Conservation (phyloP, 2,888 invertebrate genomes). For the Cryptocheilus praepositus region DNA sequence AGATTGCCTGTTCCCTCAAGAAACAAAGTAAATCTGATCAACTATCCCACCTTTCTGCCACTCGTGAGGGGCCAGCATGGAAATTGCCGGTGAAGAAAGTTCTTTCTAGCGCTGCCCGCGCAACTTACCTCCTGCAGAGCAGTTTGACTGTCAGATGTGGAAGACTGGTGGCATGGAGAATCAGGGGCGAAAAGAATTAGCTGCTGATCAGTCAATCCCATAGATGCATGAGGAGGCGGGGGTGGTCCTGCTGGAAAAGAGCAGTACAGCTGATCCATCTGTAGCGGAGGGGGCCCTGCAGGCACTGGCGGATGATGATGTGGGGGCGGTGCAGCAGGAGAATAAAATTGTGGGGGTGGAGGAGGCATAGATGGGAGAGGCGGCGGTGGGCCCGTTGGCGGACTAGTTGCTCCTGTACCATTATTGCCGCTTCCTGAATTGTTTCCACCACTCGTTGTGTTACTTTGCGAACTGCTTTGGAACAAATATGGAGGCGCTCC, state of each 20-base stretch:
- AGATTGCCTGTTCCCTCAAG: no score
- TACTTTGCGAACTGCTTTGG: constrained; percentile 71
- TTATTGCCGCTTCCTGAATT: constrained; percentile 57
- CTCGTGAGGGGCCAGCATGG: no score
- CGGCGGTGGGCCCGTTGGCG: constrained; percentile 58
- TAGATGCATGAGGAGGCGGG: constrained; percentile 61
- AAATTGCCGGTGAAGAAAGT: no score
- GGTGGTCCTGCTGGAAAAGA: constrained; percentile 64
- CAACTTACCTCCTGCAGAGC: constrained; percentile 67
- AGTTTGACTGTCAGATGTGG: constrained; percentile 62
- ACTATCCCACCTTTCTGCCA: no score
- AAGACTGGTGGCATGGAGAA: constrained; percentile 59
- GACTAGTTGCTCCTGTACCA: constrained; percentile 63
- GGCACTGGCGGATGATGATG: constrained; percentile 66
- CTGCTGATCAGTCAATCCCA: constrained; percentile 69
- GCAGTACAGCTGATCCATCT: constrained; percentile 70
- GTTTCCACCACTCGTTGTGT: constrained; percentile 56
- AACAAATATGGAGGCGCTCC: constrained; percentile 75
- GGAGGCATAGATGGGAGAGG: constrained; percentile 57
- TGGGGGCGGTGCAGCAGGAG: constrained; percentile 59
- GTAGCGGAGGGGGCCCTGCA: constrained; percentile 62
- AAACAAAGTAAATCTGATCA: no score
- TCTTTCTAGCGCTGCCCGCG: no score
- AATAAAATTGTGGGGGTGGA: constrained; percentile 62
- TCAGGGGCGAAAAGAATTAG: constrained; percentile 68